These are phyloP conservation scores for Aphelinus atriplicis DNA, from an alignment of 1,140 invertebrate species.

Conservation along the genomic window DNA sequence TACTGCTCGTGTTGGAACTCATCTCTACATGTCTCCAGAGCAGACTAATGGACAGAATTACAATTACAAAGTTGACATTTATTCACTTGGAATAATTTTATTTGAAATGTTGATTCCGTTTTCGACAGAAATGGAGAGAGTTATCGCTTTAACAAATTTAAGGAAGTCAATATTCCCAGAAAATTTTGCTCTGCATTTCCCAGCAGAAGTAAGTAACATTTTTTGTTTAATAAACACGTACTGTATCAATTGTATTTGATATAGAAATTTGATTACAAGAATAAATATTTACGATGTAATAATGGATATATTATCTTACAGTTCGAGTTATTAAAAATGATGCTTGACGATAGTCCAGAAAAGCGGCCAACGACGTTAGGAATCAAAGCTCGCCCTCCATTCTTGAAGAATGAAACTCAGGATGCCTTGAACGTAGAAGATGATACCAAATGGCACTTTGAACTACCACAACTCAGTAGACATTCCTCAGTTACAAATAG, in stretches of 20 bases:
- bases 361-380: conserved; percentile 81
- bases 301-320: conserved; percentile 62
- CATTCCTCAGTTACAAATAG: conserved; percentile 56
- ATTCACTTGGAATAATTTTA: conserved; percentile 92
- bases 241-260: conserved; percentile 10
- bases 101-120: conserved; percentile 93
- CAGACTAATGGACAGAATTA: conserved; percentile 83
- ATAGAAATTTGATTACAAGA: conserved; percentile 4
- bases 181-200: conserved; percentile 73
- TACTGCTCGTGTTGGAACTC: conserved; percentile 84
- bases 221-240: not conserved
- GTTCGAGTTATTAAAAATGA: conserved; percentile 77
- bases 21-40: conserved; percentile 97
- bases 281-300: conserved; percentile 3
- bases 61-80: conserved; percentile 96
- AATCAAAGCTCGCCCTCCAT: conserved; percentile 69
- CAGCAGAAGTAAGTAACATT: conserved; percentile 73
- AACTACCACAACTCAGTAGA: conserved; percentile 58
- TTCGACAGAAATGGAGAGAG: conserved; percentile 88
- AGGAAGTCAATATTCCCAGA: conserved; percentile 76
- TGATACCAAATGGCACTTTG: conserved; percentile 63
- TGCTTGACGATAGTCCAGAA: conserved; percentile 79
- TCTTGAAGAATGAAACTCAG: conserved; percentile 49
- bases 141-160: conserved; percentile 71
- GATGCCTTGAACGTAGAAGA: conserved; percentile 42